Evolutionary conservation across 2,888 invertebrate species (phyloP).

Genomic region (Meganola albula): DNA sequence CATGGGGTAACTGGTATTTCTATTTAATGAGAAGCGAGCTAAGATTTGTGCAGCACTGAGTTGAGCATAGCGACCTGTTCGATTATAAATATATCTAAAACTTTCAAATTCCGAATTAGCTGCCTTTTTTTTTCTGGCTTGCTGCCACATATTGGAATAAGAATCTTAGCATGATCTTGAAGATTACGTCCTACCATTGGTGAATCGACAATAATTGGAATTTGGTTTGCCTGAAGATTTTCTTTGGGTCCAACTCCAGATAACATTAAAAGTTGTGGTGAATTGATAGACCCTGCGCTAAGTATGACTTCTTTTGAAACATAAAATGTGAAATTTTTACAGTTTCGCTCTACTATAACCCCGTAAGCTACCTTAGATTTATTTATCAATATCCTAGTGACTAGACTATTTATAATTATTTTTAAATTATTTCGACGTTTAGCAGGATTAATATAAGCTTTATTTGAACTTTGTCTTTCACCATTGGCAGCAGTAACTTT

Average conservation of each 20-base stretch:
- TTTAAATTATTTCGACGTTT: slow-evolving; percentile 38
- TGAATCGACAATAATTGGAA: slow-evolving; percentile 49
- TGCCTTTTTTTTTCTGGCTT: slow-evolving; percentile 35
- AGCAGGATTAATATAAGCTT: slow-evolving; percentile 54
- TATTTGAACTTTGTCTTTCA: slow-evolving; percentile 77
- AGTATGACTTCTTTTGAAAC: slow-evolving; percentile 65
- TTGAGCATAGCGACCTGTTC: no score
- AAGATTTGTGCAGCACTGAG: slow-evolving; percentile 73
- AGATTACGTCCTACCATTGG: slow-evolving; percentile 72
- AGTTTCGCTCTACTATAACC: slow-evolving; percentile 6
- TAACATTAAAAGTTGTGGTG: slow-evolving; percentile 69
- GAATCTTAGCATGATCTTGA: slow-evolving; percentile 69
- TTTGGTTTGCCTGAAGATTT: slow-evolving; percentile 48
- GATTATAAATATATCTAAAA: slow-evolving; percentile 66
- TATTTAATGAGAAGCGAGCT: slow-evolving; percentile 36
- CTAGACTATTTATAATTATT: slow-evolving; percentile 36
- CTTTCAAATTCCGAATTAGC: slow-evolving; percentile 41
- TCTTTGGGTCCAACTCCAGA: slow-evolving; percentile 70
- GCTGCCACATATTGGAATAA: slow-evolving; percentile 47
- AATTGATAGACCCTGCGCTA: slow-evolving; percentile 65
- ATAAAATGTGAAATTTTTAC: slow-evolving; percentile 1
- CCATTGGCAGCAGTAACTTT: slow-evolving; percentile 67
- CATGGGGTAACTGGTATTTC: slow-evolving; percentile 41
- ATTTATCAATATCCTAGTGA: slow-evolving; percentile 16
- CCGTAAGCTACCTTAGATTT: slow-evolving; percentile 13